These are phyloP conservation scores for Gyrodactylus bullatarudis DNA, from an alignment of 1,140 invertebrate species.

Conservation along the genomic window DNA sequence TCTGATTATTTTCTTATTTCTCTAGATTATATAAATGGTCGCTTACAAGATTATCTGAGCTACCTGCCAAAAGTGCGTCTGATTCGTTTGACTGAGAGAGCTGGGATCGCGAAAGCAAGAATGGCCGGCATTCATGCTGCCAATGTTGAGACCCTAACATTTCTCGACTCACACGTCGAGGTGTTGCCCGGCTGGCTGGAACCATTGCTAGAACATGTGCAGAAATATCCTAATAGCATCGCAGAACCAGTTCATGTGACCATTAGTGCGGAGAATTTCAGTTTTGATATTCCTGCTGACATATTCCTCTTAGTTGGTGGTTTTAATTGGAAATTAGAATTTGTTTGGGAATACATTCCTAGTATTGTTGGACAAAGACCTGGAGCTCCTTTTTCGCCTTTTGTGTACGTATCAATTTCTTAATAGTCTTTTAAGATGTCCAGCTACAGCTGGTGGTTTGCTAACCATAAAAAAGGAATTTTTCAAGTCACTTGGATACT, in stretches of 20 bases:
- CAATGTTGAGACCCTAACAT: conserved; percentile 56
- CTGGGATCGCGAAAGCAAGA: conserved; percentile 46
- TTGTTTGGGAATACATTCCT: neutral
- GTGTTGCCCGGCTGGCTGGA: conserved; percentile 41
- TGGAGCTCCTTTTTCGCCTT: too few relatives aligned
- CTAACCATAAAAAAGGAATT: neutral
- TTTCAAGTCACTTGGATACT: neutral
- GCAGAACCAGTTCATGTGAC: neutral
- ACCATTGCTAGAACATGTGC: neutral
- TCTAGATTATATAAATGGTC: conserved; percentile 8
- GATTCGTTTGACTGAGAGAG: conserved; percentile 29
- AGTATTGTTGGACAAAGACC: too few relatives aligned
- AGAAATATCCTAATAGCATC: neutral
- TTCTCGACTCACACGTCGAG: conserved; percentile 85
- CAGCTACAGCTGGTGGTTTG: neutral
- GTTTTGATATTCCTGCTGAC: neutral
- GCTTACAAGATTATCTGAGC: conserved; percentile 3
- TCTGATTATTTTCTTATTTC: neutral
- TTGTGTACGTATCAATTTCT: too few relatives aligned
- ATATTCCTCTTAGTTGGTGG: neutral
- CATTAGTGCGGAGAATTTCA: too few relatives aligned
- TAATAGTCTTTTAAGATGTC: neutral
- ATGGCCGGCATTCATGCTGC: conserved; percentile 48
- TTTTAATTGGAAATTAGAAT: neutral
- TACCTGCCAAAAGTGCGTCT: conserved; percentile 43